phyloP scores from a whole-genome alignment of 2,888 invertebrate genomes.

The Oscheius sp. region DNA sequence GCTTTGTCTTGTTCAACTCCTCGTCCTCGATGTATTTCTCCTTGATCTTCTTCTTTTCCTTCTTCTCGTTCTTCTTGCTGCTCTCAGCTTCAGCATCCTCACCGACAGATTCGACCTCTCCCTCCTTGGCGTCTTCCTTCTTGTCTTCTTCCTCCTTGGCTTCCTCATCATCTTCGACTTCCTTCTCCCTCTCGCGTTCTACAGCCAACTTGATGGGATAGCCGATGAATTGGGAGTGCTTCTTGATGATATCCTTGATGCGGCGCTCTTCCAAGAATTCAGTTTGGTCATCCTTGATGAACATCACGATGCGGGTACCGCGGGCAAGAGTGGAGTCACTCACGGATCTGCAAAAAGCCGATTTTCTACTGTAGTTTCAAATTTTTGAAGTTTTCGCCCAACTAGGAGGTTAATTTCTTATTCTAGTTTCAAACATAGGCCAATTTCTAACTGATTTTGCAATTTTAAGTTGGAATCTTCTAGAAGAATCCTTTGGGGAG shows the following conservation, averaged over 20 bases:
- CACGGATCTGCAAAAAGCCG: slow-evolving; percentile 49
- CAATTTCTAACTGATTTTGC: too few relatives aligned
- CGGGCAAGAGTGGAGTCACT: slow-evolving; percentile 74
- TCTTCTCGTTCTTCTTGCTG: slow-evolving; percentile 74
- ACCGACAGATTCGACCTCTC: slow-evolving; percentile 79
- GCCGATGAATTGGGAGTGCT: slow-evolving; percentile 98
- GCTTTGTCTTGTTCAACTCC: slow-evolving; percentile 87
- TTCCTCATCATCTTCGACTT: slow-evolving; percentile 72
- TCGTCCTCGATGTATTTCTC: slow-evolving; percentile 98
- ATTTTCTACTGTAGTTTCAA: too few relatives aligned
- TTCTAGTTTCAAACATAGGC: too few relatives aligned
- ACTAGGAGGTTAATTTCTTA: too few relatives aligned
- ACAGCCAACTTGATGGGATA: slow-evolving; percentile 95
- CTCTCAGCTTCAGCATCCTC: slow-evolving; percentile 76
- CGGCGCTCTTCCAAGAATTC: slow-evolving; percentile 93
- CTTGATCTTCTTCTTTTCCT: slow-evolving; percentile 93
- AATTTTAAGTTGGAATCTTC: too few relatives aligned
- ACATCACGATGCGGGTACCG: slow-evolving; percentile 91
- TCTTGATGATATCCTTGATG: slow-evolving; percentile 96
- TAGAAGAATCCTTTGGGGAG: not conserved
- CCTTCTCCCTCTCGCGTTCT: slow-evolving; percentile 95
- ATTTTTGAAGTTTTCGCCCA: too few relatives aligned
- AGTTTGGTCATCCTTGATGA: slow-evolving; percentile 90
- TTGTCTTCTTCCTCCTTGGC: slow-evolving; percentile 34
- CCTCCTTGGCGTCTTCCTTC: slow-evolving; percentile 74